Conservation (phyloP, 1,140 invertebrate genomes). For the Aphis craccivora region DNA sequence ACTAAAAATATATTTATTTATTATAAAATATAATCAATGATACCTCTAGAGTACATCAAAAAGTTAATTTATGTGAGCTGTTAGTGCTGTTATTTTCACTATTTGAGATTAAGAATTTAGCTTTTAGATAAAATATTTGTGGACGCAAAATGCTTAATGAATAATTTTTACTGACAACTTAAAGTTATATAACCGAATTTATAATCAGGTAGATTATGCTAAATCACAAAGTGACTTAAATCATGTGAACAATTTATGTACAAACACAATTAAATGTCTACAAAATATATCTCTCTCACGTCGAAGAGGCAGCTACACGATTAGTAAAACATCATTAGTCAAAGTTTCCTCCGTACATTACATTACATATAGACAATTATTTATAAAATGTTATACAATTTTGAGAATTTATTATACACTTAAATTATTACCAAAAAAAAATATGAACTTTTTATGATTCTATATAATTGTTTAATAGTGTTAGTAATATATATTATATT, state of each 20-base stretch:
- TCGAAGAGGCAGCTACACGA: background rate
- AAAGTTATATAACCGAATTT: background rate
- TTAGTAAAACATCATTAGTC: background rate
- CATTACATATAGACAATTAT: background rate
- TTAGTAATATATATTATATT: background rate
- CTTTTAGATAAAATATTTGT: background rate
- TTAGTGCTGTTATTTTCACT: background rate
- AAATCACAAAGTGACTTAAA: background rate
- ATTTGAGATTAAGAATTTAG: background rate
- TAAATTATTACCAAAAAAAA: background rate
- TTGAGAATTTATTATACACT: background rate
- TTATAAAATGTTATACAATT: background rate
- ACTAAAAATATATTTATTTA: background rate
- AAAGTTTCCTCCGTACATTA: background rate
- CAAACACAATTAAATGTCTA: background rate
- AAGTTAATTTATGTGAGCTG: background rate
- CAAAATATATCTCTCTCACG: background rate
- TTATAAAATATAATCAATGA: background rate
- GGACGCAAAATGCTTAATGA: background rate
- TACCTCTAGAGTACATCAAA: background rate
- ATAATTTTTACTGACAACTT: background rate
- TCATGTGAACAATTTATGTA: background rate
- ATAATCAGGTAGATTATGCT: background rate
- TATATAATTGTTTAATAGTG: background rate
- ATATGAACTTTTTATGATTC: background rate